A percentile compares a stretch with the other conserved stretches of the same genome.
These are phyloP conservation scores for Melanitta fusca DNA, from an alignment of 2,797 vertebrate species.

Conservation along the genomic window DNA sequence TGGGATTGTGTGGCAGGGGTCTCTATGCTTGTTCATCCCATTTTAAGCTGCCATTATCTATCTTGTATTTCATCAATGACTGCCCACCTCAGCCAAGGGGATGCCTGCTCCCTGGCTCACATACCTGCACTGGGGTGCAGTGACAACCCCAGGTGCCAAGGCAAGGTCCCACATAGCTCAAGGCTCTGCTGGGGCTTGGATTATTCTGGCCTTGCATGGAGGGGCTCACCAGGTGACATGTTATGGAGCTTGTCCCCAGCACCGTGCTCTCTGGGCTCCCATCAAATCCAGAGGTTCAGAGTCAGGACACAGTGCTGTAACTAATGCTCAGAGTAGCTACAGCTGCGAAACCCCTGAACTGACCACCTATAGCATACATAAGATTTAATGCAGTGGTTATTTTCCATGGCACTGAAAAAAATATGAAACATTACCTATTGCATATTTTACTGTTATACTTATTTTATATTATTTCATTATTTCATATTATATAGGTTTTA, in stretches of 20 bases:
- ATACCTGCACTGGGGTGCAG: accelerated
- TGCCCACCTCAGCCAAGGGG: background rate
- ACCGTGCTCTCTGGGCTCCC: background rate
- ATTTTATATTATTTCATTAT: background rate
- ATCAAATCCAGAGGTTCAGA: constrained; percentile 29
- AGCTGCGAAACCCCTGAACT: background rate
- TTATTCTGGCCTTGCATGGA: accelerated
- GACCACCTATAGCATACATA: constrained; percentile 28
- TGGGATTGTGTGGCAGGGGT: background rate
- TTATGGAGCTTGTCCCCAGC: background rate
- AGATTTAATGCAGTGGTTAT: constrained; percentile 41
- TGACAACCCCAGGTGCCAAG: background rate
- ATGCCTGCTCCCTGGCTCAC: accelerated
- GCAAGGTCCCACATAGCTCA: background rate
- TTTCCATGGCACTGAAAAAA: constrained; percentile 22
- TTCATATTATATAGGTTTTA: background rate
- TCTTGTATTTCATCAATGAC: background rate
- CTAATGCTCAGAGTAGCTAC: constrained; percentile 37
- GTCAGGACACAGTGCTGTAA: background rate
- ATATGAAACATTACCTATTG: constrained; percentile 22
- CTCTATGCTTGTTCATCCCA: background rate
- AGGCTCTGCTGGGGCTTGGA: no score
- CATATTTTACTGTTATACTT: background rate
- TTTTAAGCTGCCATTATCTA: background rate
- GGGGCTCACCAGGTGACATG: accelerated